Percentiles rank a stretch among this genome's conserved stretches.
Conservation (phyloP, 2,888 invertebrate species). For the Aporophyla lueneburgensis region DNA sequence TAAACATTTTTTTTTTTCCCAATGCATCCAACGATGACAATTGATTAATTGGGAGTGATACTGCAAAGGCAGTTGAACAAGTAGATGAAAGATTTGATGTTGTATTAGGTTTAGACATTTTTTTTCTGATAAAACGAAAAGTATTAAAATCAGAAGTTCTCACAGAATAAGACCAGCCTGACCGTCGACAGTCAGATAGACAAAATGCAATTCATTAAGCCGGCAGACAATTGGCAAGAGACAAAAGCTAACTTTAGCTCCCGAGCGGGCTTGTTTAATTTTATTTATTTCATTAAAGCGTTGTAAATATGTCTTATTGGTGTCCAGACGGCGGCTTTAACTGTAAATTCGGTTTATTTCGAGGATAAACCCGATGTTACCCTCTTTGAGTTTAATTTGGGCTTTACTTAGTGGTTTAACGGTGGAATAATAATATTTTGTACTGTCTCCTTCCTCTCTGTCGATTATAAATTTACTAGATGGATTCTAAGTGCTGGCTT, state of each 20-base stretch:
- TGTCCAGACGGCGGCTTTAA: constrained; percentile 62
- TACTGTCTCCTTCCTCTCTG: neutral
- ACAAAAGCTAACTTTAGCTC: constrained; percentile 65
- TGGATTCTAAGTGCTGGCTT: neutral
- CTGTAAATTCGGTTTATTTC: constrained; percentile 68
- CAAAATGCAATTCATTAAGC: constrained; percentile 55
- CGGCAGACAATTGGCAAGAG: constrained; percentile 62
- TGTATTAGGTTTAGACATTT: neutral
- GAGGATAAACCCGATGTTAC: constrained; percentile 52
- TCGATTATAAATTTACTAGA: neutral
- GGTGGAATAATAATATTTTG: neutral
- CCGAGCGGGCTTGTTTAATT: constrained; percentile 60
- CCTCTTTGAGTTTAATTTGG: constrained; percentile 37
- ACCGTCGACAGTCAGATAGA: constrained; percentile 42
- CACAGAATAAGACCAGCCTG: constrained; percentile 22
- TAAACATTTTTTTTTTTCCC: neutral
- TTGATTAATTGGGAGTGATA: too few relatives aligned
- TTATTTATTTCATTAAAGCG: constrained; percentile 63
- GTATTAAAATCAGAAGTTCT: constrained; percentile 11
- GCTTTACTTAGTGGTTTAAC: constrained; percentile 25
- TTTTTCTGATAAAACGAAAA: too few relatives aligned
- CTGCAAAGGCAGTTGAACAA: too few relatives aligned
- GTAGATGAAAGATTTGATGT: too few relatives aligned
- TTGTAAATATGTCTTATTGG: constrained; percentile 68
- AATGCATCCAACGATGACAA: neutral